Base-by-base conservation (phyloP, 2,113 vertebrate genomes). In the Cheilinus undulatus region DNA sequence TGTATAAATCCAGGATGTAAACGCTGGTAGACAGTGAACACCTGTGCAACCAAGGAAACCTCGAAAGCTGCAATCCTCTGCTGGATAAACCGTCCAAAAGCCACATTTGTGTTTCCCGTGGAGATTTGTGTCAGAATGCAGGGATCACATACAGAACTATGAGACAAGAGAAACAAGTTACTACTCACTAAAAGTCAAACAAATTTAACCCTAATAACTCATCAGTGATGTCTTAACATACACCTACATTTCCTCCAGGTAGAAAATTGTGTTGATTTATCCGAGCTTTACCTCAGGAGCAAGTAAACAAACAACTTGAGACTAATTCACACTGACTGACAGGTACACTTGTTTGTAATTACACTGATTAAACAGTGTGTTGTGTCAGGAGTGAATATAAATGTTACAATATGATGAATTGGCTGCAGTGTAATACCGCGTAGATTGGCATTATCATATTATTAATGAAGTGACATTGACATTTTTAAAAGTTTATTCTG, bases 271-370 rank as follows among this genome's bases (percentile, higher is more conserved):
- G 5, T 42, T 28, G 17, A 42, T 1, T 57, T 38, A 22, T 10
- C 23, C 13, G 19, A 40, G 40, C 22, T 7, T 0, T n/a, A 5
- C 14, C 27, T 28, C 22, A 0, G 15, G 8, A 20, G 23, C 43
- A 2, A 32, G 23, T 32, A 28, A 17, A 52, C 26, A 19, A 27
- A 7, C 5, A 28, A 24, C 4, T 32, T 17, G 4, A 30, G 17
- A 49, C 28, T 34, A 22, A n/a, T 20, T 69, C 28, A 36, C 53
- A 28, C 1, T 22, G 43, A 59, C 53, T 58, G 66, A 69, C 23
- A 49, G 43, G 5, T 22, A 7, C 7, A 11, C 34, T 43, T 17
- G 30, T 12, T 27, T 12, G 23, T 27, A 1, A 26, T 27, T 11
- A 45, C 38, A 45, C 11, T 22, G 2, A 72, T 46, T 32, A 52